Conservation (phyloP, 2,113 vertebrate species). For the Lipotes vexillifer region DNA sequence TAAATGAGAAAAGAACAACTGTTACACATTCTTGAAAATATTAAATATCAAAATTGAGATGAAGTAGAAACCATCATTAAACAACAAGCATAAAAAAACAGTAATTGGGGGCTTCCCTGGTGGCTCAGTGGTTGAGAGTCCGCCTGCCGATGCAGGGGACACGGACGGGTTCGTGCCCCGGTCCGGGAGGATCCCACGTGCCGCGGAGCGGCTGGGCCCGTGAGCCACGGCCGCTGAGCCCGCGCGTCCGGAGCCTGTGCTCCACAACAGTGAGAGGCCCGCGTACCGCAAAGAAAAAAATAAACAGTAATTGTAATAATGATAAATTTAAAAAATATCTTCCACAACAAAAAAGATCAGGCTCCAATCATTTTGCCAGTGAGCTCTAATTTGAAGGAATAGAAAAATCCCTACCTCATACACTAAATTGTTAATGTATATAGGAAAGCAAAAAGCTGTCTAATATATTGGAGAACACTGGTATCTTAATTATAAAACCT, state of each 20-base stretch:
- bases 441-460: background rate
- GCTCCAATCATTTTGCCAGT: background rate
- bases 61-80: background rate
- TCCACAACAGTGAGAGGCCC: too few species aligned
- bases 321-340: background rate
- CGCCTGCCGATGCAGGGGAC: too few species aligned
- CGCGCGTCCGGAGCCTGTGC: too few species aligned
- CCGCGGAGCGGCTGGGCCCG: too few species aligned
- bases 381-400: background rate
- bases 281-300: too few species aligned
- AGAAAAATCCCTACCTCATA: background rate
- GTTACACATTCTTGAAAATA: background rate
- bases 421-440: background rate
- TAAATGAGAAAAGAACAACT: background rate
- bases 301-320: background rate
- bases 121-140: too few species aligned
- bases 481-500: background rate
- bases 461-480: background rate
- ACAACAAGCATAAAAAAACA: background rate
- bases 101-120: too few species aligned
- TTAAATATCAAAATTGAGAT: background rate
- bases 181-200: too few species aligned
- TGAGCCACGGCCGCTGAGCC: too few species aligned
- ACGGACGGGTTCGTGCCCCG: too few species aligned
- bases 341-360: background rate